These are phyloP conservation scores for Erebia epiphron DNA, from an alignment of 2,888 invertebrate species.

Conservation along the genomic window DNA sequence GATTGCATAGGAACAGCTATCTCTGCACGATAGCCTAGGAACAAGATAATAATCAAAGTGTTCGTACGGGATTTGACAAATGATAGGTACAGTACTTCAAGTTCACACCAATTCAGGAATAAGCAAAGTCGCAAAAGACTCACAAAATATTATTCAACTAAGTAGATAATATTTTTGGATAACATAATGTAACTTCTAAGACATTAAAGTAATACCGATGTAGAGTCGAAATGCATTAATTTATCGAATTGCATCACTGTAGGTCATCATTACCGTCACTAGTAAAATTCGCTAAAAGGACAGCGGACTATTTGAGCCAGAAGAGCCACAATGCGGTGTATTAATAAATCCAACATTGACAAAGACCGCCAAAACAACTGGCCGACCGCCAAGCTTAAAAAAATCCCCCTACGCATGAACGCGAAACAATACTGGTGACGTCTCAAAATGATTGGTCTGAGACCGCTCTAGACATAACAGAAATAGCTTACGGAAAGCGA, in stretches of 20 bases:
- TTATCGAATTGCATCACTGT: conserved; percentile 28
- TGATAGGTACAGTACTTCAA: too few species aligned
- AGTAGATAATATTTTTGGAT: too few species aligned
- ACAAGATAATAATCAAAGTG: too few species aligned
- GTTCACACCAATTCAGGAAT: too few species aligned
- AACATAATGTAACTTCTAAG: too few species aligned
- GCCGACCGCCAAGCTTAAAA: conserved; percentile 68
- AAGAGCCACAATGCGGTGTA: conserved; percentile 66
- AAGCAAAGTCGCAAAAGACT: too few species aligned
- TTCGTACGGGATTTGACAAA: too few species aligned
- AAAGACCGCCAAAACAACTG: conserved; percentile 82
- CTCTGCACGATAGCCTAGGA: too few species aligned
- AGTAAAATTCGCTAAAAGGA: conserved; percentile 45
- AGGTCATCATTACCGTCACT: conserved; percentile 41
- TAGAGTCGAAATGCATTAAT: not conserved
- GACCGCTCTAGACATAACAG: conserved; percentile 39
- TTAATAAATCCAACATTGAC: conserved; percentile 83
- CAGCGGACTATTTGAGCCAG: conserved; percentile 55
- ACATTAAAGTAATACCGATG: too few species aligned
- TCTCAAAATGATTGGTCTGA: conserved; percentile 41
- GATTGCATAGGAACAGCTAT: too few species aligned
- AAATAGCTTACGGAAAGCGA: conserved; percentile 35
- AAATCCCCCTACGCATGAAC: conserved; percentile 60
- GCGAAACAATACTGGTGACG: conserved; percentile 60
- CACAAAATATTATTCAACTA: too few species aligned